These are phyloP conservation scores for Oreotragus oreotragus DNA, from an alignment of 2,113 vertebrate species.

Conservation along the genomic window DNA sequence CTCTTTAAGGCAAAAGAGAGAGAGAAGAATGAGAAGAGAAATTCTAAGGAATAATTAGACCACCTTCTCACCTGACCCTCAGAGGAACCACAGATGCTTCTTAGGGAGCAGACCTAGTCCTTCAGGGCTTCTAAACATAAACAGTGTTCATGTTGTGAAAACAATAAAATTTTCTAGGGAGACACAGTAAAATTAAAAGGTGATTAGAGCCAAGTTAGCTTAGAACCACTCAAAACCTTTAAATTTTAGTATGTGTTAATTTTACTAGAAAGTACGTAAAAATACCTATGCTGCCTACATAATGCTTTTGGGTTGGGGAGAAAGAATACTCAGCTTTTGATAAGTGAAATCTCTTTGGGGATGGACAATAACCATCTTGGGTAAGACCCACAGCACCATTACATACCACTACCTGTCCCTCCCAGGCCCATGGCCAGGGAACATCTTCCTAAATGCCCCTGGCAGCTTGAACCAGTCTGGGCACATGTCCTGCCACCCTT, in stretches of 20 bases:
- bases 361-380: background rate
- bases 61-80: conserved; percentile 55
- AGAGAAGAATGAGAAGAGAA: background rate
- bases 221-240: conserved; percentile 53
- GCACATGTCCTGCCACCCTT: conserved; percentile 1
- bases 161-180: conserved; percentile 53
- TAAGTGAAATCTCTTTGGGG: background rate
- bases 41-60: conserved; percentile 4
- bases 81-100: conserved; percentile 37
- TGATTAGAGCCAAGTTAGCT: background rate
- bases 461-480: background rate
- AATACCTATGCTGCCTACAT: background rate
- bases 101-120: rapidly evolving
- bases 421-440: background rate
- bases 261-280: background rate
- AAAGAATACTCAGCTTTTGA: background rate
- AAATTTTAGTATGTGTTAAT: conserved; percentile 3
- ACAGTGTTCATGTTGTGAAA: conserved; percentile 16
- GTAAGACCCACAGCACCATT: background rate
- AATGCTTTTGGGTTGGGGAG: background rate
- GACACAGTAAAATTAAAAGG: conserved; percentile 61
- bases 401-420: background rate
- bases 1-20: background rate
- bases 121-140: conserved; percentile 40
- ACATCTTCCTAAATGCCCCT: conserved; percentile 41